A percentile compares a stretch with the other conserved stretches of the same genome.
Evolutionary conservation across 2,113 vertebrate species (phyloP).

Genomic region (Natator depressus): DNA sequence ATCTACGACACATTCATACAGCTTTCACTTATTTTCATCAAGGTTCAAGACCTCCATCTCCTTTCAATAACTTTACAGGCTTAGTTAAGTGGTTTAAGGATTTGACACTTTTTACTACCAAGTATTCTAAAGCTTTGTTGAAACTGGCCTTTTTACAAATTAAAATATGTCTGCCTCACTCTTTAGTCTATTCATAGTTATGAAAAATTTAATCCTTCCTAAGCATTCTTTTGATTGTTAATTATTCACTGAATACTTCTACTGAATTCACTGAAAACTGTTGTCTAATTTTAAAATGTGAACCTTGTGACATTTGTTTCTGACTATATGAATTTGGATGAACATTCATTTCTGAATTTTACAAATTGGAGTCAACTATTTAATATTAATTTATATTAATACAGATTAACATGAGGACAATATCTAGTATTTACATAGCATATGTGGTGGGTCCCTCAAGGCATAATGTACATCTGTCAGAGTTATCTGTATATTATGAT

Average conservation of each 20-base stretch:
- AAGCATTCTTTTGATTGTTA: neutral
- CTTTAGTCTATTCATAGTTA: neutral
- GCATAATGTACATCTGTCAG: neutral
- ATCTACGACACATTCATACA: neutral
- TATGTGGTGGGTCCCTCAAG: neutral
- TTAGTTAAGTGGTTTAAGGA: neutral
- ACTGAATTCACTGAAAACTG: fast-evolving
- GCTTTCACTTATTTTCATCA: neutral
- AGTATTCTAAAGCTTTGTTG: neutral
- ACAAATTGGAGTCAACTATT: neutral
- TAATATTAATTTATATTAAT: neutral
- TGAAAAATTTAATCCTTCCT: neutral
- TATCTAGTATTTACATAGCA: neutral
- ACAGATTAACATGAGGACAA: neutral
- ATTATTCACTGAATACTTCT: neutral
- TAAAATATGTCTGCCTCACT: neutral
- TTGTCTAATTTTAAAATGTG: neutral
- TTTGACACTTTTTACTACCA: neutral
- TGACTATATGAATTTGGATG: fast-evolving
- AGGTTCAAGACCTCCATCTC: neutral
- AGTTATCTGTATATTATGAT: neutral
- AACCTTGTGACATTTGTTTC: neutral
- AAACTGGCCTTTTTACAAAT: neutral
- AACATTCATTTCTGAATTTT: neutral
- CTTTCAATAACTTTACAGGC: neutral